Conservation (phyloP, 1,140 invertebrate species). For the Odontomachus brunneus region DNA sequence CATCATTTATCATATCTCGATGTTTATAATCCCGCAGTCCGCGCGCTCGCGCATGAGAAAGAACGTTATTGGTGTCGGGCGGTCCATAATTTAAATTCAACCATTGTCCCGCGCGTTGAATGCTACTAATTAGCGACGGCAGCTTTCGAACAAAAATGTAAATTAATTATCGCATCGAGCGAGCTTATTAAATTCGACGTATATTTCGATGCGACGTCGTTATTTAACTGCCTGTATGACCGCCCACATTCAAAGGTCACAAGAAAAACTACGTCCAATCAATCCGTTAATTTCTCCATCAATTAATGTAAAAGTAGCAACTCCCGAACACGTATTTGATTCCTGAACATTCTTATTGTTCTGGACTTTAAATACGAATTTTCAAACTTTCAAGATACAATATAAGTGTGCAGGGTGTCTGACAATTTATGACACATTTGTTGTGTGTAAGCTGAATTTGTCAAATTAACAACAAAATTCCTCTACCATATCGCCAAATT, state of each 20-base stretch:
- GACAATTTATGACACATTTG: too few relatives aligned
- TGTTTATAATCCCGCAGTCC: conserved; percentile 11
- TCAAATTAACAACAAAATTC: too few relatives aligned
- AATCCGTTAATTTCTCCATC: background rate
- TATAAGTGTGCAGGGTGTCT: too few relatives aligned
- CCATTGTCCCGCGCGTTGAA: conserved; percentile 4
- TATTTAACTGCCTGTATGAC: background rate
- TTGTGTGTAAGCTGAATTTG: too few relatives aligned
- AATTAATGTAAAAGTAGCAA: too few relatives aligned
- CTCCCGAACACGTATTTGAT: too few relatives aligned
- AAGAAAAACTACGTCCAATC: background rate
- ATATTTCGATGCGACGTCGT: background rate
- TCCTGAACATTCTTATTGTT: too few relatives aligned
- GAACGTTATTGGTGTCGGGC: background rate
- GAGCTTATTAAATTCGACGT: background rate
- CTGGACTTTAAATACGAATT: too few relatives aligned
- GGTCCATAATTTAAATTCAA: conserved; percentile 30
- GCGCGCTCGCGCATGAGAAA: background rate
- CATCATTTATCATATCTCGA: conserved; percentile 31
- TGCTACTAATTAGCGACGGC: conserved; percentile 15
- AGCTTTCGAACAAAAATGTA: conserved; percentile 17
- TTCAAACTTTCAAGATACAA: too few relatives aligned
- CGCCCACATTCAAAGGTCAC: background rate
- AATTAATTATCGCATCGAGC: conserved; percentile 3
- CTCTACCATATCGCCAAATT: too few relatives aligned